A percentile compares a stretch with the other conserved stretches of the same genome.
These are phyloP conservation scores for Misgurnus mizolepis DNA, from an alignment of 2,113 vertebrate genomes.

Conservation along the genomic window DNA sequence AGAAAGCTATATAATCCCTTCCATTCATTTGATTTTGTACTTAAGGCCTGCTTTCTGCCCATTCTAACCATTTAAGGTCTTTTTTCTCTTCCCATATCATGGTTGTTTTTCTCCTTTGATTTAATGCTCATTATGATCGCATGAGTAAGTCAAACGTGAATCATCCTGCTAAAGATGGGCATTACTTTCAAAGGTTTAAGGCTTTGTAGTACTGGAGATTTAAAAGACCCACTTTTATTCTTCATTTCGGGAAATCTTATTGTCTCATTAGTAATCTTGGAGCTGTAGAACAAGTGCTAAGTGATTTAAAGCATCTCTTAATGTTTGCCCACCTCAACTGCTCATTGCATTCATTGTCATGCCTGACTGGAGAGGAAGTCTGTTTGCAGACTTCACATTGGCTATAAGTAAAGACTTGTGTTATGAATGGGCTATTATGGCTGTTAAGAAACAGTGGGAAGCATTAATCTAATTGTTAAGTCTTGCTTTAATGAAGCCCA, in stretches of 20 bases:
- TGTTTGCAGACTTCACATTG: slow-evolving; percentile 55
- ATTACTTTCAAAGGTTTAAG: too few relatives aligned
- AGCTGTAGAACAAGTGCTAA: too few relatives aligned
- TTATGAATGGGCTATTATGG: slow-evolving; percentile 57
- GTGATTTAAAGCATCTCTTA: background rate
- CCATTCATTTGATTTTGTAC: too few relatives aligned
- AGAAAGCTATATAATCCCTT: too few relatives aligned
- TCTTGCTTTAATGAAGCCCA: background rate
- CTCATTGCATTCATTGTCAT: background rate
- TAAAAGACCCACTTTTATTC: slow-evolving; percentile 5
- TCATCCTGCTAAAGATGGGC: background rate
- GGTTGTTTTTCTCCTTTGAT: too few relatives aligned
- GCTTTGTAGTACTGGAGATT: too few relatives aligned
- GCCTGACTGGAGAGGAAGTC: slow-evolving; percentile 26
- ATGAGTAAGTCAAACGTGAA: background rate
- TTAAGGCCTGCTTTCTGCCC: too few relatives aligned
- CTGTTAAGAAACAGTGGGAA: slow-evolving; percentile 32
- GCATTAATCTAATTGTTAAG: slow-evolving; percentile 14
- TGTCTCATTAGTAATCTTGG: background rate
- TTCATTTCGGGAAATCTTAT: slow-evolving; percentile 44
- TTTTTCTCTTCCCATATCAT: too few relatives aligned
- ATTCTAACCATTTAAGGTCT: too few relatives aligned
- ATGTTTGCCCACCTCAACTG: background rate
- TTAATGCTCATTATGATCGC: too few relatives aligned
- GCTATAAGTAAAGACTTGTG: background rate